phyloP scores from a whole-genome alignment of 1,140 invertebrate genomes.

The Lethrus apterus region DNA sequence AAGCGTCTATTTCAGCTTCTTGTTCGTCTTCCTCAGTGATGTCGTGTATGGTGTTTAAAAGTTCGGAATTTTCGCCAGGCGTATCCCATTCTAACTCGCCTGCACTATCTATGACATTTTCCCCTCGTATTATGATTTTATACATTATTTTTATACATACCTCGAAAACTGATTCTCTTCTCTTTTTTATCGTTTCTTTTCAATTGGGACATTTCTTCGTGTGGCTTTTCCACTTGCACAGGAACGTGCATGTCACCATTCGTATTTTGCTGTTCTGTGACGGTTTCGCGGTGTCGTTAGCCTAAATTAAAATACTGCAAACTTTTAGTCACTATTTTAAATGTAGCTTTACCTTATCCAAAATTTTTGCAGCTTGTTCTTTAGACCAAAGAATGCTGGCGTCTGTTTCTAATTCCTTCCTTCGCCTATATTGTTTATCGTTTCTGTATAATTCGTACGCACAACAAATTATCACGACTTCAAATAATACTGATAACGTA shows the following conservation, averaged over 20 bases:
- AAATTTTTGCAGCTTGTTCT: conserved; percentile 55
- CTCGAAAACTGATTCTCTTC: conserved; percentile 16
- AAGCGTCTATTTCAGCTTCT: conserved; percentile 34
- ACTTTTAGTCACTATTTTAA: background rate
- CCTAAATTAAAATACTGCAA: conserved; percentile 9
- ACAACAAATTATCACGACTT: conserved; percentile 56
- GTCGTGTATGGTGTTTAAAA: conserved; percentile 46
- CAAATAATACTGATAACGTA: conserved; percentile 58
- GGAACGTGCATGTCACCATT: conserved; percentile 17
- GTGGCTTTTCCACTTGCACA: conserved; percentile 9
- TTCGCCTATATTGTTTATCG: conserved; percentile 56
- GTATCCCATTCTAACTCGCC: conserved; percentile 45
- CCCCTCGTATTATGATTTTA: conserved; percentile 1
- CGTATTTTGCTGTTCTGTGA: conserved; percentile 26
- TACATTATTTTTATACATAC: conserved; percentile 1
- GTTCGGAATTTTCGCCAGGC: conserved; percentile 43
- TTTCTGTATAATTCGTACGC: conserved; percentile 58
- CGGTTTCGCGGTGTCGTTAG: conserved; percentile 15
- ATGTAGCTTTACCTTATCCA: conserved; percentile 21
- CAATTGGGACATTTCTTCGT: background rate
- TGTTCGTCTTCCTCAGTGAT: conserved; percentile 47
- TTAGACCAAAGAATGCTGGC: conserved; percentile 59
- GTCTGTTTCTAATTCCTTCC: conserved; percentile 60
- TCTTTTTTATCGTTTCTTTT: conserved; percentile 11
- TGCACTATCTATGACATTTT: conserved; percentile 32